phyloP scores from a whole-genome alignment of 1,140 invertebrate species.

The Stegodyphus dumicola region DNA sequence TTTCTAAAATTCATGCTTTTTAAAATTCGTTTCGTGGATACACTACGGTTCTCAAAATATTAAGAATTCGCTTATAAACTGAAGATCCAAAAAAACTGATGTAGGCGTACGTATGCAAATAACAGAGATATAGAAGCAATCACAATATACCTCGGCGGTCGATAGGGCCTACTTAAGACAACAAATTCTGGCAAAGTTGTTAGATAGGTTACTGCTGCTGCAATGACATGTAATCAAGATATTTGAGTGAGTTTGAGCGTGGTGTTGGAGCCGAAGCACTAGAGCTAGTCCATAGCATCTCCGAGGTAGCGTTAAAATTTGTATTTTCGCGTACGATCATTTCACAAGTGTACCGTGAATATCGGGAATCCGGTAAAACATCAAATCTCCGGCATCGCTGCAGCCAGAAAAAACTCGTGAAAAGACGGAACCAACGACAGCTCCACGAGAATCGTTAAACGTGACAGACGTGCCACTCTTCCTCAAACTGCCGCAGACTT shows the following conservation, averaged over 20 bases:
- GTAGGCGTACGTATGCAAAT: no score
- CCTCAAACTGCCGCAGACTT: neutral
- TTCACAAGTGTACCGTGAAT: slow-evolving; percentile 78
- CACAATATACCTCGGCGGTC: no score
- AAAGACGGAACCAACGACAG: neutral
- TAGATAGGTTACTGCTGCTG: no score
- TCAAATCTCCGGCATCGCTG: slow-evolving; percentile 10
- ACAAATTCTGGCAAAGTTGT: no score
- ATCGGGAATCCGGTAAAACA: slow-evolving; percentile 82
- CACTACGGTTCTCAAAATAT: no score
- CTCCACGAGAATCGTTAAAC: neutral
- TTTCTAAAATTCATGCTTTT: no score
- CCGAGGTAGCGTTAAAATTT: slow-evolving; percentile 13
- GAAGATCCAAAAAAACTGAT: no score
- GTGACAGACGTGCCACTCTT: slow-evolving; percentile 18
- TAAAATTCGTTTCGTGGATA: no score
- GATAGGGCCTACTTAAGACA: no score
- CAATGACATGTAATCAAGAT: no score
- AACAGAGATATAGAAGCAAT: no score
- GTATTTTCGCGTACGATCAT: neutral
- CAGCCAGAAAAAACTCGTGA: neutral
- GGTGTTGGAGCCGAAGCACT: neutral
- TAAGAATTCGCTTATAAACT: no score
- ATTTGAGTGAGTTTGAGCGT: neutral
- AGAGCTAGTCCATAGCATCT: neutral